Evolutionary conservation across 2,888 invertebrate species (phyloP).

Genomic region (Nowickia ferox): DNA sequence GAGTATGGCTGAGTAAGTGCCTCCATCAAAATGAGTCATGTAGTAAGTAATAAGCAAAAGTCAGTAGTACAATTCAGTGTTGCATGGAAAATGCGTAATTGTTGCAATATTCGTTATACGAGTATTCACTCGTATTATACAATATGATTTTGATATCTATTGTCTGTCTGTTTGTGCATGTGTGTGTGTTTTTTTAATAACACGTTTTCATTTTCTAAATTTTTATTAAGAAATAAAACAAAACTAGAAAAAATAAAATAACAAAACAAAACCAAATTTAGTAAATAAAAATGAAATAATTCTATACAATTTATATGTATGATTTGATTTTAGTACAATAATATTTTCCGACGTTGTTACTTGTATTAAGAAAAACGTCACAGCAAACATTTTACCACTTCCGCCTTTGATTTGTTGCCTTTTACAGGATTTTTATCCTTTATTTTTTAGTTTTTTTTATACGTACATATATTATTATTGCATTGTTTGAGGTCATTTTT

Average conservation of each 20-base stretch:
- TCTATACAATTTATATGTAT: constrained; percentile 19
- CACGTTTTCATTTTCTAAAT: constrained; percentile 27
- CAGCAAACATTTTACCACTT: constrained; percentile 19
- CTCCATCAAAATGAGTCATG: constrained; percentile 36
- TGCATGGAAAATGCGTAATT: constrained; percentile 69
- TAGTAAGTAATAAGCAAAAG: constrained; percentile 7
- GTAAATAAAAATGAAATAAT: constrained; percentile 41
- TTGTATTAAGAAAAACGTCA: not conserved
- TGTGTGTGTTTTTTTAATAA: not conserved
- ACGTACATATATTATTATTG: not conserved
- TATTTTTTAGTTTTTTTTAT: not conserved
- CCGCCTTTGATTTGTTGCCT: constrained; percentile 34
- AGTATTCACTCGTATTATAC: constrained; percentile 26
- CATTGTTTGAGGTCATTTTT: constrained; percentile 54
- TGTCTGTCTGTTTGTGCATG: not conserved
- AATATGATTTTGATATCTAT: constrained; percentile 49
- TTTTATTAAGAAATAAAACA: constrained; percentile 33
- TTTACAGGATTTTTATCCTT: constrained; percentile 16
- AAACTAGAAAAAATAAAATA: not conserved
- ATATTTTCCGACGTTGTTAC: not conserved
- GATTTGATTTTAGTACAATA: not conserved
- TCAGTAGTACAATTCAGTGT: constrained; percentile 48
- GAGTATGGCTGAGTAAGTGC: constrained; percentile 29
- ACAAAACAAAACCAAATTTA: constrained; percentile 45
- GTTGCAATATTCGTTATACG: constrained; percentile 56